These are phyloP conservation scores for Sylvilagus floridanus DNA, from an alignment of 2,797 vertebrate species.

Conservation along the genomic window DNA sequence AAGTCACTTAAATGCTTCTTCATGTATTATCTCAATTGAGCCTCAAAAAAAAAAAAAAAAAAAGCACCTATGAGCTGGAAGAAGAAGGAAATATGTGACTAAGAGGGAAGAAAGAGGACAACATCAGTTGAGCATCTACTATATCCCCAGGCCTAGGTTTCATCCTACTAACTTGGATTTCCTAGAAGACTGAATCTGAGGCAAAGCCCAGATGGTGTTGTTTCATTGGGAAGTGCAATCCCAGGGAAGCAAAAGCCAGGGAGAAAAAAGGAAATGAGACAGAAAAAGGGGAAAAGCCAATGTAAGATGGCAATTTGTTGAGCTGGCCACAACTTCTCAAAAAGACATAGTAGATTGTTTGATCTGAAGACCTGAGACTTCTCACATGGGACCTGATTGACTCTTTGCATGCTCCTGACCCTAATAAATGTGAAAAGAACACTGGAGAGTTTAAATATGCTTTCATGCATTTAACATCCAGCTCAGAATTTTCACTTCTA, in stretches of 20 bases:
- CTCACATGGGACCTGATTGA: neutral
- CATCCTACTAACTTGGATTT: neutral
- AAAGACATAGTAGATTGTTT: neutral
- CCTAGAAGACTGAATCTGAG: conserved; percentile 16
- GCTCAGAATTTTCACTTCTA: neutral
- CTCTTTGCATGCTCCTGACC: neutral
- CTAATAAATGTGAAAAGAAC: neutral
- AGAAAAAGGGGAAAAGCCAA: neutral
- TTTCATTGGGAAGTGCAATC: neutral
- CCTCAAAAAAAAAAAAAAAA: neutral
- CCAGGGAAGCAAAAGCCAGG: neutral
- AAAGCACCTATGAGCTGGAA: neutral
- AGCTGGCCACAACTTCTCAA: neutral
- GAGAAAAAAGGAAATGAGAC: neutral
- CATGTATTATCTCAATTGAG: neutral
- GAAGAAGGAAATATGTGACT: neutral
- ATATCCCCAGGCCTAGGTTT: neutral
- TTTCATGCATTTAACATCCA: neutral
- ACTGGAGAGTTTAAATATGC: neutral
- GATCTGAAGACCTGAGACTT: neutral
- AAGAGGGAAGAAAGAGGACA: conserved; percentile 18
- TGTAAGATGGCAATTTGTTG: neutral
- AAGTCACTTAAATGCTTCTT: neutral
- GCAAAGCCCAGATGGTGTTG: neutral
- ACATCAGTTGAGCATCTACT: neutral